These are phyloP conservation scores for Lepus timidus DNA, from an alignment of 2,113 vertebrate species.

Conservation along the genomic window DNA sequence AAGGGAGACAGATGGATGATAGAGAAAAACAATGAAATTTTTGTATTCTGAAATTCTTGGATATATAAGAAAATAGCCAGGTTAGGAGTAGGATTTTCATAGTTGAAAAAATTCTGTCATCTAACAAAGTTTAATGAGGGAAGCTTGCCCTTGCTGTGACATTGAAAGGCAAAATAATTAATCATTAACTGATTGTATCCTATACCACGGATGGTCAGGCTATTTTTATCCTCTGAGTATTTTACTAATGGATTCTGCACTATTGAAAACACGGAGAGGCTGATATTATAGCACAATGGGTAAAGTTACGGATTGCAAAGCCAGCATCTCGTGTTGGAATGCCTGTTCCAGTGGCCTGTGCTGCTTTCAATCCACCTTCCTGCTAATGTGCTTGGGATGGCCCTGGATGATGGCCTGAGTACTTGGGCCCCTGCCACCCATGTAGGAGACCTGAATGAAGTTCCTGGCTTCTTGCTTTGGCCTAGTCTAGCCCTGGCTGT, in stretches of 20 bases:
- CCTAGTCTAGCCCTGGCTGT: too few relatives aligned
- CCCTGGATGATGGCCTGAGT: too few relatives aligned
- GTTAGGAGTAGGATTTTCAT: not conserved
- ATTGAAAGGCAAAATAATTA: slow-evolving; percentile 20
- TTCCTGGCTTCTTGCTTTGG: too few relatives aligned
- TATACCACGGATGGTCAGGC: slow-evolving; percentile 29
- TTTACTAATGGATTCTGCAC: not conserved
- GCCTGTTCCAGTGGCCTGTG: too few relatives aligned
- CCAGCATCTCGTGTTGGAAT: too few relatives aligned
- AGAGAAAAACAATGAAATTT: not conserved
- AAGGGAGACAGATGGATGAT: not conserved
- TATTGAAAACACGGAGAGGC: not conserved
- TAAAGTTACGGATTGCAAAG: too few relatives aligned
- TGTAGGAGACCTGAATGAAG: too few relatives aligned
- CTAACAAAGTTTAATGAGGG: slow-evolving; percentile 8
- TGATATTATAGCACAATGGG: too few relatives aligned
- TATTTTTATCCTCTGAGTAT: slow-evolving; percentile 5
- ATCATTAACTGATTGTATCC: not conserved
- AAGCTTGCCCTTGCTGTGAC: not conserved
- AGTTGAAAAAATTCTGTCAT: not conserved
- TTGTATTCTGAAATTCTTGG: not conserved
- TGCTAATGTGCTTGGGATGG: too few relatives aligned
- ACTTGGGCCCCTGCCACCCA: too few relatives aligned
- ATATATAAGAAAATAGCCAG: not conserved
- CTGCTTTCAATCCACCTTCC: too few relatives aligned